Evolutionary conservation across 2,888 invertebrate species (phyloP), one percentile per base, ranked within the genome.

Genomic region (Myopa testacea): DNA sequence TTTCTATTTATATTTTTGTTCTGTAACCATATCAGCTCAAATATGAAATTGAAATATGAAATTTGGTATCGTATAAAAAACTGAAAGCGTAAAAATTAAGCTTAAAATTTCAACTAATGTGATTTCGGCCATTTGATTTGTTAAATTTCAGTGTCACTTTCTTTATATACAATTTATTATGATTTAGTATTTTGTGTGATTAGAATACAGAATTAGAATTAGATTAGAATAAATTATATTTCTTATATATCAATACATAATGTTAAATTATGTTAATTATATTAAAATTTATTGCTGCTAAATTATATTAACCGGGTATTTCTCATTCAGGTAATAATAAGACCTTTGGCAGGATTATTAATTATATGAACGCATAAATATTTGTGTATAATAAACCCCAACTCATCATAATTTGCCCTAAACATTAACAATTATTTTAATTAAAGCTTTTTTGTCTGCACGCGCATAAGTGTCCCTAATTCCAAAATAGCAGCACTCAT

Each of bases 341-440:
- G 85, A 86, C 84, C 45, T 86, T 86, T 86, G 86, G 86, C 86
- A 86, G 86, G 87, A 86, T 86, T 86, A 85, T 84, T 85, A 52
- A 38, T 60, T 45, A 69, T 69, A 26, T 45, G 45, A 12, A 38
- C 16, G 58, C 16, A 26, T 63, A 26, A 26, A 63, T 34, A 26
- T 58, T 58, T 58, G 4, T 58, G n/a, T n/a, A 4, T n/a, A 26
- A 7, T 62, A 62, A 62, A 38, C 7, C 6, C 34, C 26, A 65
- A 38, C 38, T 38, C 34, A 37, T 14, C 65, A 14, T 37, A 65
- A 38, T 26, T 65, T 65, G 34, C 14, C 34, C 14, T 38, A 45
- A 45, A 45, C 10, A 8, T 6, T 45, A 45, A 14, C 75, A 83
- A 87, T 87, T 87, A 85, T 87, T 85, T 87, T 86, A 87, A 83